Evolutionary conservation across 2,888 invertebrate species (phyloP).

Genomic region (Heliconius hortense): DNA sequence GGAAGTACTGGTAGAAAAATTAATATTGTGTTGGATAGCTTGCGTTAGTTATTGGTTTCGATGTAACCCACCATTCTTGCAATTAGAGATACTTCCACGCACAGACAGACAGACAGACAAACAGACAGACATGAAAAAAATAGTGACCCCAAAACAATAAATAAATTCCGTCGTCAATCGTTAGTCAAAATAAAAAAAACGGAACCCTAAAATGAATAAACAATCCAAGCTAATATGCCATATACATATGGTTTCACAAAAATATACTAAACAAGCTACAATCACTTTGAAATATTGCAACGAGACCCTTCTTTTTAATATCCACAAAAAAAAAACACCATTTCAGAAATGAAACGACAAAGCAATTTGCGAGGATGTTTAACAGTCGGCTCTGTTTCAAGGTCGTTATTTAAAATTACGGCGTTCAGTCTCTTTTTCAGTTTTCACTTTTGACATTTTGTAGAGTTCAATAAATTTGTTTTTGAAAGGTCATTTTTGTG

Average conservation of each 20-base stretch:
- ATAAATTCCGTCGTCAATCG: too few relatives aligned
- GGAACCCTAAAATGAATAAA: not conserved
- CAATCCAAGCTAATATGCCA: not conserved
- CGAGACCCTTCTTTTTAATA: conserved; percentile 6
- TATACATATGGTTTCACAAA: not conserved
- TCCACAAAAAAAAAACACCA: conserved; percentile 2
- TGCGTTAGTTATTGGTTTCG: too few relatives aligned
- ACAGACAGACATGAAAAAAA: too few relatives aligned
- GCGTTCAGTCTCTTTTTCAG: conserved; percentile 17
- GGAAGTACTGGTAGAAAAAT: not conserved
- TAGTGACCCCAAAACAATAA: too few relatives aligned
- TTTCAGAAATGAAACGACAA: conserved; percentile 14
- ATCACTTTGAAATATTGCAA: not conserved
- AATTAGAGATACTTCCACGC: too few relatives aligned
- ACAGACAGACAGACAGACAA: too few relatives aligned
- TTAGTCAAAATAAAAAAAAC: not conserved
- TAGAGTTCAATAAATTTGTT: not conserved
- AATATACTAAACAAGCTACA: not conserved
- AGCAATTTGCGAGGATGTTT: conserved; percentile 26
- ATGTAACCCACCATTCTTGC: too few relatives aligned
- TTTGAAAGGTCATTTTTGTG: not conserved
- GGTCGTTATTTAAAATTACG: conserved; percentile 29
- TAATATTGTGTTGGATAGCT: not conserved
- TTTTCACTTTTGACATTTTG: conserved; percentile 13
- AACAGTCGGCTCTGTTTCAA: conserved; percentile 21